Evolutionary conservation across 1,140 invertebrate species (phyloP).

Genomic region (Anoplolepis gracilipes): DNA sequence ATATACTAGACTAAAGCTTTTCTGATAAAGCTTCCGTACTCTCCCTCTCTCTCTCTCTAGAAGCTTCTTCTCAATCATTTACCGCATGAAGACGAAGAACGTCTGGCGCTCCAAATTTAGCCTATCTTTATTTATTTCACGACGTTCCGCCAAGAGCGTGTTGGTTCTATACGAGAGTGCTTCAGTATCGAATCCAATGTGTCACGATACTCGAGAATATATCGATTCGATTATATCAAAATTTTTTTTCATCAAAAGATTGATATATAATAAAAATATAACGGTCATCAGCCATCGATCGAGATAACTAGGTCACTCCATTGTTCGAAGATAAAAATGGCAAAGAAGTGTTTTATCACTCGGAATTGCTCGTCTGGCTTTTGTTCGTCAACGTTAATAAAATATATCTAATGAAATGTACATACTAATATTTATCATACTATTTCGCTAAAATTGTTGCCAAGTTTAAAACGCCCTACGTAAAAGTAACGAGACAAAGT

Average conservation of each 20-base stretch:
- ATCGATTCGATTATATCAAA: conserved; percentile 33
- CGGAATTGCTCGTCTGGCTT: not conserved
- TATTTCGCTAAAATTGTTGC: not conserved
- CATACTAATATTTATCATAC: not conserved
- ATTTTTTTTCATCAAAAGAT: not conserved
- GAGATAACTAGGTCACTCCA: conserved; percentile 62
- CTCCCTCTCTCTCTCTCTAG: not conserved
- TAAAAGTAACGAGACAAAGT: conserved; percentile 41
- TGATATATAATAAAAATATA: conserved; percentile 38
- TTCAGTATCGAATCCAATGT: not conserved
- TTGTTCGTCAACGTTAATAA: not conserved
- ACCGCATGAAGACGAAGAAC: conserved; percentile 4
- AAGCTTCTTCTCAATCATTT: conserved; percentile 36
- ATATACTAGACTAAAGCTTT: conserved; percentile 25
- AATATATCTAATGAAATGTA: not conserved
- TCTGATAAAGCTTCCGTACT: not conserved
- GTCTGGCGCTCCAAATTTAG: conserved; percentile 28
- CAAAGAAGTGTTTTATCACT: conserved; percentile 22
- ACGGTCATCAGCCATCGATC: conserved; percentile 60
- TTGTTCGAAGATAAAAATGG: conserved; percentile 45
- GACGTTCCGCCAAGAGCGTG: not conserved
- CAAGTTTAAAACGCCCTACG: not conserved
- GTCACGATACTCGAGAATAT: conserved; percentile 21
- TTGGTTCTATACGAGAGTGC: not conserved
- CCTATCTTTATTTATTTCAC: conserved; percentile 34